Percentiles rank a stretch among this genome's conserved stretches.
Conservation (phyloP, 2,113 vertebrate species). For the Genyomyrus donnyi region DNA sequence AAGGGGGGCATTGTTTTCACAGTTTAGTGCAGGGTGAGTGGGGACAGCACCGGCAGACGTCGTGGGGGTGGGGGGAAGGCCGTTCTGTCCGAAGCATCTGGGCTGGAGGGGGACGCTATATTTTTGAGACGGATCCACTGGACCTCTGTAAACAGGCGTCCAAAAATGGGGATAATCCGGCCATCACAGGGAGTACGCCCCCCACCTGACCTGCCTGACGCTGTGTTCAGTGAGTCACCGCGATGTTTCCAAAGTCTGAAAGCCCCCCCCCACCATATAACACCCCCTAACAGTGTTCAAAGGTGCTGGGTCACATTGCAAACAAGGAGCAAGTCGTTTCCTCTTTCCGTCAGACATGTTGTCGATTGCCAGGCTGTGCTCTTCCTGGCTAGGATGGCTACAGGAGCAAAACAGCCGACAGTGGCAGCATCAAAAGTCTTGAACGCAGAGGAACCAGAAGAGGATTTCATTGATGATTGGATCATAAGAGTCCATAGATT, state of each 20-base stretch:
- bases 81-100: not conserved
- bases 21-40: not conserved
- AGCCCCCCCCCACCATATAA: not conserved
- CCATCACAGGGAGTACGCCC: not conserved
- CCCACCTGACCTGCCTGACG: constrained; percentile 8
- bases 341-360: constrained; percentile 31
- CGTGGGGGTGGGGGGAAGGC: not conserved
- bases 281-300: not conserved
- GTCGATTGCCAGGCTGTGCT: constrained; percentile 28
- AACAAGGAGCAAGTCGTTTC: constrained; percentile 30
- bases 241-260: not conserved
- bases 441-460: not conserved
- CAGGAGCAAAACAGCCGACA: not conserved
- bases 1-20: not conserved
- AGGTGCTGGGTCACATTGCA: constrained; percentile 29
- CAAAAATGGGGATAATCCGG: constrained; percentile 23
- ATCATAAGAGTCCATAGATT: not conserved
- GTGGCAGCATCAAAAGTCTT: not conserved
- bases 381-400: constrained; percentile 14
- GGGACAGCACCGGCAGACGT: not conserved
- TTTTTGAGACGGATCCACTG: not conserved
- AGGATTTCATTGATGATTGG: constrained; percentile 24
- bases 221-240: constrained; percentile 13
- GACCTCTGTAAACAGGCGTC: constrained; percentile 7
- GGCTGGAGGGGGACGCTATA: not conserved